Base-by-base conservation (phyloP, 2,888 invertebrate species). In the Noctua comes region DNA sequence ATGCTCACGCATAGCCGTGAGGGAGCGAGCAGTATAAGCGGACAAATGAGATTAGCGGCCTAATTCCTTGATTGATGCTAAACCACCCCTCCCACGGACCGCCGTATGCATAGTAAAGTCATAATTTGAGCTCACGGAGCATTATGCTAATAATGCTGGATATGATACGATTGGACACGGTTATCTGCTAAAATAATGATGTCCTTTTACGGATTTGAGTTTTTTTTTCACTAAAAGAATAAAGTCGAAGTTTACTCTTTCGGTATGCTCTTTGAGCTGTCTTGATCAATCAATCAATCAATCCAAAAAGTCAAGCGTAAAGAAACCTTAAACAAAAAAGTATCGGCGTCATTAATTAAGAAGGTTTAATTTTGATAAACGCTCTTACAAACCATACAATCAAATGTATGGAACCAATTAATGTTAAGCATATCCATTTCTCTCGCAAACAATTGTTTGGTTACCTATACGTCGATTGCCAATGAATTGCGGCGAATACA, bases 41-140 rank as follows among this genome's bases (percentile, higher is more conserved):
- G 92, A 92, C 92, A 94, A 94, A 94, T 92, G 92, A 94, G 94
- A 95, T 95, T 94, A 95, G 90, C 90, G 88, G 89, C 91, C 93
- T 93, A 95, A 95, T 94, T 93, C 94, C 93, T 92, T 95, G 95
- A 95, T 95, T 93, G 95, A 95, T 95, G 94, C 90, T 91, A 91
- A 90, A 91, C 90, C 92, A 89, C 91, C 92, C 93, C 90, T 89
- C 88, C 89, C 85, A 88, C 84, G 87, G 76, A 82, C 74, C 74
- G 70, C 79, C 81, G 87, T 91, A 89, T 90, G 90, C 92, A 92
- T 90, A 91, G 90, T 90, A 89, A 90, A 90, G 86, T 91, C 90
- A 90, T 92, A 92, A 91, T 91, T 89, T 88, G 85, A 82, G 79
- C 77, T 77, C 88, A 84, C 48, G 66, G 86, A 91, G 76, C 73